Percentiles rank a stretch among this genome's conserved stretches.
phyloP scores from a whole-genome alignment of 1,140 invertebrate genomes.

The Pectinophora gossypiella region DNA sequence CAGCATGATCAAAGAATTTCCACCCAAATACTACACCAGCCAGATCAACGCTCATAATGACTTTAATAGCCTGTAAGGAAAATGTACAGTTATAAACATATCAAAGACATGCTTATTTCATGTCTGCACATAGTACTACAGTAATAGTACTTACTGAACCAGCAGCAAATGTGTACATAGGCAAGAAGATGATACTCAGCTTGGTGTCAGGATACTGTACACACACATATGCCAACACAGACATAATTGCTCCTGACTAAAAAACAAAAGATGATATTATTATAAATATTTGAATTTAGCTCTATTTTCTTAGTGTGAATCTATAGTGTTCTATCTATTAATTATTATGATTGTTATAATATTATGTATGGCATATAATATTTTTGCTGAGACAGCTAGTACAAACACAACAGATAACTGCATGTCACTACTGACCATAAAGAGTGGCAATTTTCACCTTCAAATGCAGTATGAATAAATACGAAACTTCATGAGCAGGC shows the following conservation, averaged over 20 bases:
- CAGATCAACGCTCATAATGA: conserved; percentile 87
- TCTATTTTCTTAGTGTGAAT: too few relatives aligned
- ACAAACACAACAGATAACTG: too few relatives aligned
- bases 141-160: conserved; percentile 79
- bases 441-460: too few relatives aligned
- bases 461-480: too few relatives aligned
- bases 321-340: too few relatives aligned
- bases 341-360: too few relatives aligned
- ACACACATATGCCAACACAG: conserved; percentile 91
- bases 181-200: conserved; percentile 93
- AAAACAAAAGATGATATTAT: conserved; percentile 19
- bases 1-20: conserved; percentile 97
- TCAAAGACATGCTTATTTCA: background rate
- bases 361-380: too few relatives aligned
- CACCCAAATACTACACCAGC: conserved; percentile 90
- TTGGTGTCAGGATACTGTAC: conserved; percentile 89
- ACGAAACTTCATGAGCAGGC: too few relatives aligned
- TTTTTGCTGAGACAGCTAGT: too few relatives aligned
- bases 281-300: background rate
- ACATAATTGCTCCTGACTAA: conserved; percentile 96
- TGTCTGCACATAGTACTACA: background rate
- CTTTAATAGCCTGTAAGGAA: conserved; percentile 86
- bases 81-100: conserved; percentile 23
- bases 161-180: conserved; percentile 91
- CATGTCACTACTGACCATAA: too few relatives aligned